Percentiles rank a stretch among this genome's conserved stretches.
phyloP scores from a whole-genome alignment of 2,797 vertebrate species.

The Poliocrania exsul region DNA sequence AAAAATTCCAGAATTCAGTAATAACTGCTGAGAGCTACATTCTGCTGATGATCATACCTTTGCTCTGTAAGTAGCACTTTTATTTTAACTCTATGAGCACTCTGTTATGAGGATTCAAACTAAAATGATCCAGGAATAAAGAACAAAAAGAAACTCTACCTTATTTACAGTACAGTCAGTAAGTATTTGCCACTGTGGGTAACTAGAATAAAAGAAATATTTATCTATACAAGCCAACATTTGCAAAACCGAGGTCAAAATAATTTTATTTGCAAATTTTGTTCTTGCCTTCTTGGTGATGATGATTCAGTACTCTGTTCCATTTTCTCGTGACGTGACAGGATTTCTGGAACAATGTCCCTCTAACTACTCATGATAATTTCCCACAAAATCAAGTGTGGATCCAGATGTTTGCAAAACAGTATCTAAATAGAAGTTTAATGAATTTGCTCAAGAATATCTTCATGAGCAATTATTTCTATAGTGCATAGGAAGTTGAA shows the following conservation, averaged over 20 bases:
- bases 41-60: not conserved
- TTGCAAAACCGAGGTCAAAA: not conserved
- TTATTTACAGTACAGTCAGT: not conserved
- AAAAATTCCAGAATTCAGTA: not conserved
- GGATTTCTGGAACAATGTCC: not conserved
- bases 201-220: not conserved
- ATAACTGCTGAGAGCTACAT: not conserved
- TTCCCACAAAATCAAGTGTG: slow-evolving; percentile 3
- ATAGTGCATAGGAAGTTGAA: not conserved
- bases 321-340: not conserved
- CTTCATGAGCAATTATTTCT: not conserved
- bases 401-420: slow-evolving; percentile 21
- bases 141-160: not conserved
- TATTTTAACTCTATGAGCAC: not conserved
- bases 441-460: not conserved
- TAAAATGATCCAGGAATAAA: not conserved
- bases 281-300: not conserved
- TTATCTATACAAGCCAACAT: not conserved
- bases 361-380: not conserved
- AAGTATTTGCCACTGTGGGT: not conserved
- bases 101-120: not conserved
- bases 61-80: not conserved
- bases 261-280: slow-evolving; percentile 7
- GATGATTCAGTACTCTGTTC: not conserved
- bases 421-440: not conserved